These are phyloP conservation scores for Autographa gamma DNA, from an alignment of 2,888 invertebrate genomes.

Conservation along the genomic window DNA sequence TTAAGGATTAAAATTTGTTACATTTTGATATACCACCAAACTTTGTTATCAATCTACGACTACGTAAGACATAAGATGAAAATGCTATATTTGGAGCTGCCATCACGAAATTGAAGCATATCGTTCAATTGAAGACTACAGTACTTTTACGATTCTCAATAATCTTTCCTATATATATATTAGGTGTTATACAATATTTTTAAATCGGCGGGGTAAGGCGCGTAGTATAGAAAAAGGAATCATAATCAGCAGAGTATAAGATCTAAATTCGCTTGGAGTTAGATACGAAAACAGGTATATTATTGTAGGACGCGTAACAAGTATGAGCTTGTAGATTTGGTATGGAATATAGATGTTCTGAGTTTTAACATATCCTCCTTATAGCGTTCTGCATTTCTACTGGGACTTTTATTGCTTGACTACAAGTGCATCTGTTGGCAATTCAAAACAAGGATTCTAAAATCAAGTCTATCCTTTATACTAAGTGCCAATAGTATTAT, in stretches of 20 bases:
- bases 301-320: constrained; percentile 78
- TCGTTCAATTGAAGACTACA: constrained; percentile 88
- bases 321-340: constrained; percentile 86
- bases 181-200: constrained; percentile 86
- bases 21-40: constrained; percentile 50
- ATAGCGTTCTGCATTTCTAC: constrained; percentile 46
- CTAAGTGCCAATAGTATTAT: constrained; percentile 22
- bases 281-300: constrained; percentile 71
- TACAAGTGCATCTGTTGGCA: constrained; percentile 19
- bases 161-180: constrained; percentile 88
- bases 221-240: constrained; percentile 74
- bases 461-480: constrained; percentile 11
- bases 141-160: constrained; percentile 84
- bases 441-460: neutral
- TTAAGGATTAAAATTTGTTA: constrained; percentile 12
- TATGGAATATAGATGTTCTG: constrained; percentile 69
- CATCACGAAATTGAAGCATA: constrained; percentile 88
- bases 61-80: constrained; percentile 63
- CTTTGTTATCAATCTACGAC: constrained; percentile 44
- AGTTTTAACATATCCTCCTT: constrained; percentile 55
- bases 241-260: constrained; percentile 75
- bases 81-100: constrained; percentile 78
- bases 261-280: constrained; percentile 75
- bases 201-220: constrained; percentile 74
- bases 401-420: constrained; percentile 28